Percentiles rank a stretch among this genome's conserved stretches.
These are phyloP conservation scores for Drosophila parthenogenetica DNA, from an alignment of 2,888 invertebrate genomes.

Conservation along the genomic window DNA sequence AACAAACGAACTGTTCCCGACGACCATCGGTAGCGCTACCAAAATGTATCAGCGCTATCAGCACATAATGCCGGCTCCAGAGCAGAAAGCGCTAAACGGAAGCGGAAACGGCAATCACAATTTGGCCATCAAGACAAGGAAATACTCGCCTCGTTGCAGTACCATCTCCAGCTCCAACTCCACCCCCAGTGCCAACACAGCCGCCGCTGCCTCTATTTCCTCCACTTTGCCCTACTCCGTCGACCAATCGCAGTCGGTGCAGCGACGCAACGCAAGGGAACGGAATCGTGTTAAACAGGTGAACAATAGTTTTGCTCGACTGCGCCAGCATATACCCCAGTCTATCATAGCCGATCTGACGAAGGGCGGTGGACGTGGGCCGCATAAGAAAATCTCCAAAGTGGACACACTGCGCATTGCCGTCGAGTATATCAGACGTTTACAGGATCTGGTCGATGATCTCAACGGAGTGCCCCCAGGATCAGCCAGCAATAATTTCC, in stretches of 20 bases:
- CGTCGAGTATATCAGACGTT: conserved; percentile 94
- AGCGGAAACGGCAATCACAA: conserved; percentile 18
- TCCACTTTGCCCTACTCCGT: conserved; percentile 68
- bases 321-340: conserved; percentile 94
- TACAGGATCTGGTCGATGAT: conserved; percentile 89
- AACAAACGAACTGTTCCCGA: conserved; percentile 62
- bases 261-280: conserved; percentile 96
- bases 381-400: conserved; percentile 93
- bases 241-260: conserved; percentile 94
- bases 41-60: conserved; percentile 79
- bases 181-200: background rate
- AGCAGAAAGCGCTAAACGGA: conserved; percentile 1
- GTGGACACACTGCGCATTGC: conserved; percentile 95
- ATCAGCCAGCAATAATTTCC: conserved; percentile 54
- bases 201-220: no score
- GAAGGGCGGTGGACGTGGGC: conserved; percentile 89
- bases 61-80: conserved; percentile 75
- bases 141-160: conserved; percentile 87
- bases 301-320: conserved; percentile 96
- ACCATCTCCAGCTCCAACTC: conserved; percentile 5
- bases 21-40: conserved; percentile 55
- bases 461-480: conserved; percentile 64
- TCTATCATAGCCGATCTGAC: conserved; percentile 90
- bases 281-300: conserved; percentile 97
- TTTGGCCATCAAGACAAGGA: conserved; percentile 89